Percentiles rank a stretch among this genome's conserved stretches.
Conservation (phyloP, 2,113 vertebrate genomes). For the Phalacrocorax pelagicus region DNA sequence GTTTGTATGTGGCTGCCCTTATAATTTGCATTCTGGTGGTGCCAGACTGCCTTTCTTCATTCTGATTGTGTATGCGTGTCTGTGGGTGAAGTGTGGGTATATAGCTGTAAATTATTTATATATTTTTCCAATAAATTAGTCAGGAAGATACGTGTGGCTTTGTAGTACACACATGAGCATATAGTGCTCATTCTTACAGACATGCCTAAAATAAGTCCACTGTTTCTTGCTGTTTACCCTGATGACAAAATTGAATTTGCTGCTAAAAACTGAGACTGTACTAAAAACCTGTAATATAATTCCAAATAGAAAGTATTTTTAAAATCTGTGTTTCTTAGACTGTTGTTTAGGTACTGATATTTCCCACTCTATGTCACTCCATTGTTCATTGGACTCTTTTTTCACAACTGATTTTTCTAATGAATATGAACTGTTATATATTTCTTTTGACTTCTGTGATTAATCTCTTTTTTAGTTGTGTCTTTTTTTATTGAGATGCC, state of each 20-base stretch:
- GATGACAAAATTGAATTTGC: neutral
- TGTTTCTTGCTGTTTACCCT: neutral
- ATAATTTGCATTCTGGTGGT: neutral
- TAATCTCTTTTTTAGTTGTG: neutral
- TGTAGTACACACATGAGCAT: accelerated
- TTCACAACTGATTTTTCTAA: neutral
- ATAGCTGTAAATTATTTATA: neutral
- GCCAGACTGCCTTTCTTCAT: neutral
- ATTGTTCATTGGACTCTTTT: neutral
- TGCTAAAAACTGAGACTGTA: neutral
- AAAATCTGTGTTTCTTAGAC: neutral
- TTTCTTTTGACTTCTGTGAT: neutral
- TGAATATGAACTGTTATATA: neutral
- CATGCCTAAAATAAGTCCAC: neutral
- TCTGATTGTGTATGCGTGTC: accelerated
- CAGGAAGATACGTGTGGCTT: neutral
- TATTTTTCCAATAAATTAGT: neutral
- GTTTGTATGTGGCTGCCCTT: neutral
- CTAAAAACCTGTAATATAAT: neutral
- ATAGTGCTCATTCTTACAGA: neutral
- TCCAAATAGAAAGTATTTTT: neutral
- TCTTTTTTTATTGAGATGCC: neutral
- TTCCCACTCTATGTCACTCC: neutral
- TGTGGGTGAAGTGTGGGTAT: neutral
- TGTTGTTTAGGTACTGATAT: neutral